Evolutionary conservation across 2,888 invertebrate genomes (phyloP).

Genomic region (Mantis religiosa): DNA sequence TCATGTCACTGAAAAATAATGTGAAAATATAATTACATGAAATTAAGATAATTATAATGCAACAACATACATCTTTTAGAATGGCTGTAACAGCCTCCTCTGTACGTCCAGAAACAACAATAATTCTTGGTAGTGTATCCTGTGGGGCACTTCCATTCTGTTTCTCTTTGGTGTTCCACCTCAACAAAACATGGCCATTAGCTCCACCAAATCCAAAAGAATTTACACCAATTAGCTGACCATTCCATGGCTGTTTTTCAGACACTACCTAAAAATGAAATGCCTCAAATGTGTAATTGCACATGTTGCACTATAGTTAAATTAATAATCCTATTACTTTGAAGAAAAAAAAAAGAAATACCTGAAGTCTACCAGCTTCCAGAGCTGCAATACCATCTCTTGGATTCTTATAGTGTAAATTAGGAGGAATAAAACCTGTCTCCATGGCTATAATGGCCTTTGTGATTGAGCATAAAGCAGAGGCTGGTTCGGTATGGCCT

Average conservation of each 20-base stretch:
- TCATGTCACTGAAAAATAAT: too few species aligned
- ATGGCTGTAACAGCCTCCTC: slow-evolving; percentile 67
- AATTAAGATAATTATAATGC: too few species aligned
- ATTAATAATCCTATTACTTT: too few species aligned
- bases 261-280: slow-evolving; percentile 53
- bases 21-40: too few species aligned
- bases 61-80: slow-evolving; percentile 53
- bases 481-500: slow-evolving; percentile 87
- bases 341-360: slow-evolving; percentile 1
- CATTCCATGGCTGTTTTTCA: slow-evolving; percentile 63
- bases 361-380: slow-evolving; percentile 43
- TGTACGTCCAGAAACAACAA: slow-evolving; percentile 74
- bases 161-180: slow-evolving; percentile 57
- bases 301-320: not conserved
- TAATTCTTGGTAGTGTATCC: slow-evolving; percentile 67
- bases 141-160: slow-evolving; percentile 57
- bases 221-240: slow-evolving; percentile 77
- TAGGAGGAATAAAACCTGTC: slow-evolving; percentile 51
- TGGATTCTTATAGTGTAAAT: slow-evolving; percentile 52
- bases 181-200: slow-evolving; percentile 69
- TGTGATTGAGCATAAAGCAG: slow-evolving; percentile 61
- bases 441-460: slow-evolving; percentile 56
- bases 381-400: slow-evolving; percentile 41
- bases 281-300: not conserved
- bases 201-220: slow-evolving; percentile 93